Evolutionary conservation across 2,113 vertebrate species (phyloP), one percentile per base, ranked within the genome.

Genomic region (Panurus biarmicus): DNA sequence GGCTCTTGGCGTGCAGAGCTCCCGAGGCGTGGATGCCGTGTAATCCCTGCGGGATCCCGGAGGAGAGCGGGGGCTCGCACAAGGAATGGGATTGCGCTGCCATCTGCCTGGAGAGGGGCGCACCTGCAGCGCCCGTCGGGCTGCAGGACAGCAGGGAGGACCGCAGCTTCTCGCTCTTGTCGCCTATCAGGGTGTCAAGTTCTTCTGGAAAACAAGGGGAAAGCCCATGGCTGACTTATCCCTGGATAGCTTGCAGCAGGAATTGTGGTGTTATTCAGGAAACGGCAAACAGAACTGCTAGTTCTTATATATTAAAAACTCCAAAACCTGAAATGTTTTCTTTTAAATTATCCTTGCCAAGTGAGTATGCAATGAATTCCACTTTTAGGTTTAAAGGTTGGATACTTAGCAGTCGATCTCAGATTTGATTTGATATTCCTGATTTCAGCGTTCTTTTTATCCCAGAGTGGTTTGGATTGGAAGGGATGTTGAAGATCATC

Each of bases 161-260:
- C 10, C 97, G 97, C 97, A 97, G 87, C 93, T 98, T 99, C 45
- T 98, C 98, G 4, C 96, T 94, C 93, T 96, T 98, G 58, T 98
- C 98, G 24, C 98, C 99, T 31, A 99, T 97, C 38, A 99, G 98
- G 36, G 97, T 98, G 95, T 99, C 99, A 12, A 99, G 98, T 54
- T 99, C 98, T 95, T 99, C 99, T 99, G 97, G 76, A 96, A 96
- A 91, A 67, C 44, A 95, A 85, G 10, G 58, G 89, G 48, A 93
- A 60, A 40, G 11, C 0, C 64, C 9, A 0, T 69, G 50, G 42
- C 1, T 66, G 18, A 61, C 4, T 62, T 24, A 66, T 9, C 28
- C 29, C 42, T 23, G 44, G 5, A 9, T 2, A 11, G 48, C 14
- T 20, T 4, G 35, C 24, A 9, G 86, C 19, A 9, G 44, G 28